These are phyloP conservation scores for Carollia perspicillata DNA, from an alignment of 2,113 vertebrate species.

Conservation along the genomic window DNA sequence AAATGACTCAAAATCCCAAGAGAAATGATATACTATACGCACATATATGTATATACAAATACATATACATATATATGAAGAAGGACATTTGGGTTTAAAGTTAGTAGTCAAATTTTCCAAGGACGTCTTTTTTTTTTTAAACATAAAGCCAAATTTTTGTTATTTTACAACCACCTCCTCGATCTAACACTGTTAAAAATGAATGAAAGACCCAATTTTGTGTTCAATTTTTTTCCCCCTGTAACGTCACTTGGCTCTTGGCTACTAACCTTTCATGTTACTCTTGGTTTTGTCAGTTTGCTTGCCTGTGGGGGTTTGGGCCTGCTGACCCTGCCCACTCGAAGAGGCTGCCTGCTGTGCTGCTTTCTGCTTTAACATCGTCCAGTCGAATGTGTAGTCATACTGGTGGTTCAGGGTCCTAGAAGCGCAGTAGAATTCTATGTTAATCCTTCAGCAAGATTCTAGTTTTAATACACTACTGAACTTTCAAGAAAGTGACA, in stretches of 20 bases:
- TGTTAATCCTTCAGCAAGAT: not conserved
- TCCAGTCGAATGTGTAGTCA: slow-evolving; percentile 99
- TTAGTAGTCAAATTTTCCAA: slow-evolving; percentile 99
- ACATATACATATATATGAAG: slow-evolving; percentile 81
- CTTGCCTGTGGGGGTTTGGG: slow-evolving; percentile 99
- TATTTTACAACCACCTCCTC: slow-evolving; percentile 88
- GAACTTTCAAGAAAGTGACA: not conserved
- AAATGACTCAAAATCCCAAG: slow-evolving; percentile 91
- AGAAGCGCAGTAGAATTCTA: slow-evolving; percentile 33
- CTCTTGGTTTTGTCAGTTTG: slow-evolving; percentile 99
- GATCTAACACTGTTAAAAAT: slow-evolving; percentile 88
- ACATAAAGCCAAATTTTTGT: slow-evolving; percentile 90
- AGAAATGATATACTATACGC: slow-evolving; percentile 85
- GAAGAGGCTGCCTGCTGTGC: slow-evolving; percentile 98
- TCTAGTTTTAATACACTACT: not conserved
- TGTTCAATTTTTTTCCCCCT: slow-evolving; percentile 81
- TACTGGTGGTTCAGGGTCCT: slow-evolving; percentile 99
- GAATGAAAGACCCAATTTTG: slow-evolving; percentile 86
- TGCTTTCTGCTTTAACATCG: slow-evolving; percentile 99
- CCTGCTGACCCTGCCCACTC: slow-evolving; percentile 98
- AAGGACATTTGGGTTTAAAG: slow-evolving; percentile 95
- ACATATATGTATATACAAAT: slow-evolving; percentile 73
- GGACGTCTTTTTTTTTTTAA: slow-evolving; percentile 94
- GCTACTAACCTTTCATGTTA: slow-evolving; percentile 99
- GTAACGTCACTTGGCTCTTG: slow-evolving; percentile 99